phyloP scores from a whole-genome alignment of 2,888 invertebrate species.

The Ephialtes manifestator region DNA sequence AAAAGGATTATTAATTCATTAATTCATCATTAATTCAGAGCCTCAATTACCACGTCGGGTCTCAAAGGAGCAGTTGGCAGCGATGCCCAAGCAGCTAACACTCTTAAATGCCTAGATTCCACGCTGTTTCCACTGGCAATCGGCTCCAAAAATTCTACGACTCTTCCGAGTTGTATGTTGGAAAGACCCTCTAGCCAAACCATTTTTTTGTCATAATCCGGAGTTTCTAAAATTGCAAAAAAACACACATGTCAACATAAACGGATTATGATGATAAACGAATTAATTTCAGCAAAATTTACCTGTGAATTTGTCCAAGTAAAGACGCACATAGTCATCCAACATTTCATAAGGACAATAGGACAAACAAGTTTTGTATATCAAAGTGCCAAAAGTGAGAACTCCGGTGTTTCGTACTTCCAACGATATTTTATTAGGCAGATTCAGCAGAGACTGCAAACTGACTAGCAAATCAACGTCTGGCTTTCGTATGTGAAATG shows the following conservation, averaged over 20 bases:
- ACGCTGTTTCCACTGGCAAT: slow-evolving; percentile 85
- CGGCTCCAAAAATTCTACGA: slow-evolving; percentile 85
- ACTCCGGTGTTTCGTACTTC: slow-evolving; percentile 90
- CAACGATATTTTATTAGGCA: slow-evolving; percentile 83
- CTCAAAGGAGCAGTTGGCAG: slow-evolving; percentile 87
- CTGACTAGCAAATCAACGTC: slow-evolving; percentile 87
- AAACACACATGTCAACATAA: neutral
- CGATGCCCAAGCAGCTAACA: slow-evolving; percentile 90
- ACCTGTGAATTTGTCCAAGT: slow-evolving; percentile 91
- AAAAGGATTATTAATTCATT: too few relatives aligned
- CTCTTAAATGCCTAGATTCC: slow-evolving; percentile 88
- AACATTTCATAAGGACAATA: slow-evolving; percentile 89
- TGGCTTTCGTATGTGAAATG: slow-evolving; percentile 90
- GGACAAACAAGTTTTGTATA: slow-evolving; percentile 88
- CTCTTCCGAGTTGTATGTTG: slow-evolving; percentile 89
- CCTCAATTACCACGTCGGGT: slow-evolving; percentile 86
- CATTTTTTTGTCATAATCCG: slow-evolving; percentile 90
- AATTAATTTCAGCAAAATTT: slow-evolving; percentile 70
- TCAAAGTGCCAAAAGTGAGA: slow-evolving; percentile 90
- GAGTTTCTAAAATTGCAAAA: slow-evolving; percentile 87
- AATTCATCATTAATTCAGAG: too few relatives aligned
- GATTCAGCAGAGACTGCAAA: slow-evolving; percentile 87
- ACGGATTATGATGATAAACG: neutral
- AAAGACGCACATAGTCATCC: slow-evolving; percentile 91
- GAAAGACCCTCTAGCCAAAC: slow-evolving; percentile 91